These are phyloP conservation scores for Tridacna gigas DNA, from an alignment of 2,888 invertebrate genomes.

Conservation along the genomic window DNA sequence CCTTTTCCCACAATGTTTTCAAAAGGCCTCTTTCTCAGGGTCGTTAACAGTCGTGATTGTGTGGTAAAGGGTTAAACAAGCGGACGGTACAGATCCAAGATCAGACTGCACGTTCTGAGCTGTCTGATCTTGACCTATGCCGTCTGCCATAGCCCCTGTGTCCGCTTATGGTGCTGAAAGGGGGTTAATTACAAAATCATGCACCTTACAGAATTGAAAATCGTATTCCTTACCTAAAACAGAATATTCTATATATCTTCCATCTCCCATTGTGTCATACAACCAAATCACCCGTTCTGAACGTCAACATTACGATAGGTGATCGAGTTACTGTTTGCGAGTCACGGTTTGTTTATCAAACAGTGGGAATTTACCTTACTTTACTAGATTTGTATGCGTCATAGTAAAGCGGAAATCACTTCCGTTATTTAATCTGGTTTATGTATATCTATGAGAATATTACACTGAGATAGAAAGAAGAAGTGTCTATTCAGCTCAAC, in stretches of 20 bases:
- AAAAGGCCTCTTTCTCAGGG: too few relatives aligned
- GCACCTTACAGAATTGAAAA: not conserved
- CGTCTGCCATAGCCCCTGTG: too few relatives aligned
- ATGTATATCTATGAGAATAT: too few relatives aligned
- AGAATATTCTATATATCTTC: not conserved
- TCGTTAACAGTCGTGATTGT: too few relatives aligned
- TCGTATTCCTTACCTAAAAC: not conserved
- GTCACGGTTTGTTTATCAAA: not conserved
- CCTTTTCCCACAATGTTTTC: too few relatives aligned
- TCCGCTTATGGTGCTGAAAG: too few relatives aligned
- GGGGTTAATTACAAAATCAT: too few relatives aligned
- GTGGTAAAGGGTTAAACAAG: too few relatives aligned
- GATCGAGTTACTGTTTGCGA: not conserved
- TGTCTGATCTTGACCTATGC: too few relatives aligned
- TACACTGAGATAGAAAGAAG: too few relatives aligned
- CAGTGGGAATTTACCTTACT: conserved; percentile 11
- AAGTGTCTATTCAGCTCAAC: not conserved
- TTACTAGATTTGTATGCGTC: not conserved
- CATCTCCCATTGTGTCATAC: not conserved
- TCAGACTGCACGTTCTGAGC: too few relatives aligned
- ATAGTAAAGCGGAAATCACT: conserved; percentile 7
- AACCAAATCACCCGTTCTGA: not conserved
- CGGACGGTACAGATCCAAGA: too few relatives aligned
- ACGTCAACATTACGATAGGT: not conserved
- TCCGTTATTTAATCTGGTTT: conserved; percentile 17